Conservation (phyloP, 2,113 vertebrate genomes). For the Centropus bengalensis region DNA sequence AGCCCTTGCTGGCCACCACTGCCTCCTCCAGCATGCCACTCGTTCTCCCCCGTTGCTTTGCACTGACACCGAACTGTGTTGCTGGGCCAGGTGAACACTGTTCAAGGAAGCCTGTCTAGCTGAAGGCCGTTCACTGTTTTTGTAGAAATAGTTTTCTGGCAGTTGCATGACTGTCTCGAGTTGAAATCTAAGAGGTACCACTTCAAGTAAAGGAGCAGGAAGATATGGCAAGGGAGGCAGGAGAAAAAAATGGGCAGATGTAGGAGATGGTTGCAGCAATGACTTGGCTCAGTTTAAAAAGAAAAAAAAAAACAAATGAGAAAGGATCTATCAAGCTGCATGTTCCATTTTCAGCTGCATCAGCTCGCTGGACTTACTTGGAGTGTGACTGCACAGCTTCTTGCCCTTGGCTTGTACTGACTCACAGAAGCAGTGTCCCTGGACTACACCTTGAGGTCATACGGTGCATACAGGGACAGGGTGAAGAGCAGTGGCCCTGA, state of each 20-base stretch:
- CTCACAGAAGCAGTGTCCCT: background rate
- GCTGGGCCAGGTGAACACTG: fast-evolving
- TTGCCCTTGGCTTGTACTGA: background rate
- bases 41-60: background rate
- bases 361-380: background rate
- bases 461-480: background rate
- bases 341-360: background rate
- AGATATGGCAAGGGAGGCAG: background rate
- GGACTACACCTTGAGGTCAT: background rate
- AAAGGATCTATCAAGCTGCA: background rate
- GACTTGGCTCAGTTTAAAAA: background rate
- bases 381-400: background rate
- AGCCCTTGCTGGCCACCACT: background rate
- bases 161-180: background rate
- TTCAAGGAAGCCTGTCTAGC: background rate
- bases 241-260: background rate
- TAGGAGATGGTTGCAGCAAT: background rate
- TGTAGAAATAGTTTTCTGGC: background rate
- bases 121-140: background rate
- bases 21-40: background rate
- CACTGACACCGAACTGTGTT: fast-evolving
- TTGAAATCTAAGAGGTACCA: background rate
- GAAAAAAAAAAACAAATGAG: too few relatives aligned
- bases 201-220: background rate
- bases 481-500: background rate